Evolutionary conservation across 2,797 vertebrate genomes (phyloP).

Genomic region (Podarcis siculus): DNA sequence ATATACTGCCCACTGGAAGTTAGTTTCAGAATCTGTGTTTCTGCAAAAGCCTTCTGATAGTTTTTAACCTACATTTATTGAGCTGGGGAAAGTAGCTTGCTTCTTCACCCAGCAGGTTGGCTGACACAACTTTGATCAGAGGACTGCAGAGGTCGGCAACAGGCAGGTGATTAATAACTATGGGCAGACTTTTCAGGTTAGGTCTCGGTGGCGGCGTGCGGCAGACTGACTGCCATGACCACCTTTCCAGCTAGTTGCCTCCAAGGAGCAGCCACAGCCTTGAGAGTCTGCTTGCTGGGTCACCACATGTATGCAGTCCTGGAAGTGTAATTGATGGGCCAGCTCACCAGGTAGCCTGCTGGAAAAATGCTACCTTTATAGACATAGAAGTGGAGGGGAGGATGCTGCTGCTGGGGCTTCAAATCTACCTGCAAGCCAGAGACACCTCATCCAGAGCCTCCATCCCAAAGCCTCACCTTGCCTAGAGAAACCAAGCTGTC

Average conservation of each 20-base stretch:
- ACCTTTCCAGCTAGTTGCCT: not conserved
- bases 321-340: constrained; percentile 14
- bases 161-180: constrained; percentile 17
- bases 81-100: not conserved
- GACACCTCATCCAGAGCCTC: not conserved
- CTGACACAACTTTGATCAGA: constrained; percentile 3
- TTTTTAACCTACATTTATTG: not conserved
- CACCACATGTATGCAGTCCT: not conserved
- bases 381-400: not conserved
- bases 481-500: not conserved
- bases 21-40: not conserved
- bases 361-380: not conserved
- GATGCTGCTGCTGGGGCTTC: not conserved
- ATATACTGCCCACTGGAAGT: not conserved
- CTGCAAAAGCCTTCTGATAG: not conserved
- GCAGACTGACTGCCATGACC: not conserved
- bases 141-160: not conserved
- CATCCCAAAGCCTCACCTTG: not conserved
- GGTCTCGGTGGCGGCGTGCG: not conserved
- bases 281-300: not conserved
- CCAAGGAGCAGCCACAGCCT: not conserved
- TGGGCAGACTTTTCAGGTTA: not conserved
- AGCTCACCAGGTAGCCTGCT: not conserved
- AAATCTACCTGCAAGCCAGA: not conserved
- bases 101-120: not conserved